phyloP scores from a whole-genome alignment of 2,888 invertebrate genomes.

The Peribatodes rhomboidaria region DNA sequence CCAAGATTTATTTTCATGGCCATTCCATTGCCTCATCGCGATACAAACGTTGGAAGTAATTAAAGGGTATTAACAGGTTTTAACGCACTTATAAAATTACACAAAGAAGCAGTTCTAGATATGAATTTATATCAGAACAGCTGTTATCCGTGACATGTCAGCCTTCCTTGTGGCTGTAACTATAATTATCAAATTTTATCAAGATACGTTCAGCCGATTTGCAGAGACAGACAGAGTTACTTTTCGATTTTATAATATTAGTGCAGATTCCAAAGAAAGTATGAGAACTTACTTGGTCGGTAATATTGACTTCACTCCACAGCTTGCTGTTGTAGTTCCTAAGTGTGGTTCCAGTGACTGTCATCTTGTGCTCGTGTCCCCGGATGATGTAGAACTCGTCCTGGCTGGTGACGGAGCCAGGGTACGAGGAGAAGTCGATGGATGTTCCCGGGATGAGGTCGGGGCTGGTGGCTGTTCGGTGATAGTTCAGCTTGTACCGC shows the following conservation, averaged over 20 bases:
- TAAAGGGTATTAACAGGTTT: not conserved
- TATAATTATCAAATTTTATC: no score
- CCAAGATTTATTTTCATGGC: not conserved
- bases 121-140: no score
- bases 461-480: constrained; percentile 82
- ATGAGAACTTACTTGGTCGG: constrained; percentile 81
- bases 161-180: no score
- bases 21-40: not conserved
- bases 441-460: constrained; percentile 88
- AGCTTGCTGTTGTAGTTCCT: constrained; percentile 90
- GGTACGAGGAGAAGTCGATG: constrained; percentile 94
- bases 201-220: no score
- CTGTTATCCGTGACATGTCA: no score
- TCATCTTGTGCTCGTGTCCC: constrained; percentile 86
- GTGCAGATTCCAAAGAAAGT: no score
- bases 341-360: constrained; percentile 92
- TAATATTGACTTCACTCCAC: constrained; percentile 89
- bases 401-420: constrained; percentile 92
- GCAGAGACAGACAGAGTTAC: no score
- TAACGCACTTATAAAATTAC: not conserved
- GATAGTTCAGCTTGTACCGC: constrained; percentile 93
- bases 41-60: not conserved
- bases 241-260: no score
- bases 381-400: constrained; percentile 93
- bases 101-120: not conserved